These are phyloP conservation scores for Porites evermanni DNA, from an alignment of 92 coral and sea anemone genomes.

Conservation along the genomic window DNA sequence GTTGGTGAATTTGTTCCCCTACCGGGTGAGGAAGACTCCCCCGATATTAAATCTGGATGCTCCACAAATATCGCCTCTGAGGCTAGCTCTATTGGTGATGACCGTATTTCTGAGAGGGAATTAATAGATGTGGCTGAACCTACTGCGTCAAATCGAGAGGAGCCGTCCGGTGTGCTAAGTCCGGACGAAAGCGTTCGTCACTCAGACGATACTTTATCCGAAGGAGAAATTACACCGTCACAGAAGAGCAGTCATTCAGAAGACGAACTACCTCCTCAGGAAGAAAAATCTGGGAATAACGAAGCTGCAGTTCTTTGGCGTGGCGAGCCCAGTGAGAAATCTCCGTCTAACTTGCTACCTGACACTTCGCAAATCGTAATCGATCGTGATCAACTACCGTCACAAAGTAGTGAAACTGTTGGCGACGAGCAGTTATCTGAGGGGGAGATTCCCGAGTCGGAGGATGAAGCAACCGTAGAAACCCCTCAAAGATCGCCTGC, in stretches of 20 bases:
- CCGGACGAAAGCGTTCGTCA: not conserved
- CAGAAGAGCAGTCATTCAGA: conserved; percentile 34
- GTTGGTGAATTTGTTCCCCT: conserved; percentile 75
- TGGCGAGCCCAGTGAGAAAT: not conserved
- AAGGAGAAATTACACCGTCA: conserved; percentile 37
- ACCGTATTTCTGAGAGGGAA: conserved; percentile 10
- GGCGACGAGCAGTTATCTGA: conserved; percentile 62
- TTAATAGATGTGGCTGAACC: conserved; percentile 14
- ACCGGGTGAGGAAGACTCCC: conserved; percentile 38
- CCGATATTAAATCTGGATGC: conserved; percentile 28
- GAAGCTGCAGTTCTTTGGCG: not conserved
- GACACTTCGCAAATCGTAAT: not conserved
- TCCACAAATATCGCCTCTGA: conserved; percentile 30
- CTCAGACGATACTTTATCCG: conserved; percentile 38
- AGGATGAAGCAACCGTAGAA: conserved; percentile 33
- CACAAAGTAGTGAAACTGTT: conserved; percentile 34
- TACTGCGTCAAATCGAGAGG: conserved; percentile 19
- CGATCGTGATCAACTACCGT: conserved; percentile 5
- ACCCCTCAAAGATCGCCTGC: conserved; percentile 17
- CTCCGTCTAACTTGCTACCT: not conserved
- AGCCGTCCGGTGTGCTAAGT: conserved; percentile 5
- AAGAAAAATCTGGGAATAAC: not conserved
- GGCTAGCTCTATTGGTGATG: conserved; percentile 41
- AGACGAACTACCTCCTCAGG: not conserved
- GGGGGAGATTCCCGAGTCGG: conserved; percentile 66